Conservation (phyloP, 2,888 invertebrate species). For the Abrostola tripartita region DNA sequence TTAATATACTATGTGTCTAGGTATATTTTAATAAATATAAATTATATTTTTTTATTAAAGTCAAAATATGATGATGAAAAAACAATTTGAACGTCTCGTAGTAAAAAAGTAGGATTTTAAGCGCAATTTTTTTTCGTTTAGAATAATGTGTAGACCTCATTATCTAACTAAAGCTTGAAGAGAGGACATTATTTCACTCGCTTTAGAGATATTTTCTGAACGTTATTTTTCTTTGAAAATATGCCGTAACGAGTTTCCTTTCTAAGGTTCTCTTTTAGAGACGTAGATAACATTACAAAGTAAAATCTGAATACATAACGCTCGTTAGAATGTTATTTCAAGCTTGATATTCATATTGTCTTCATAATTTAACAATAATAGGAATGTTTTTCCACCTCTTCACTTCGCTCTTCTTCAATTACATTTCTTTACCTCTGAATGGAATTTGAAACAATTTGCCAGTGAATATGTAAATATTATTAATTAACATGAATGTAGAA, state of each 20-base stretch:
- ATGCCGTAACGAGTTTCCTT: slow-evolving; percentile 53
- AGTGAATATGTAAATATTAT: too few species aligned
- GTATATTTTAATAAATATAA: too few species aligned
- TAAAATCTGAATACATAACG: slow-evolving; percentile 49
- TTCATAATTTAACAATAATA: slow-evolving; percentile 16
- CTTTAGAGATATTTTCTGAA: slow-evolving; percentile 46
- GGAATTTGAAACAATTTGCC: too few species aligned
- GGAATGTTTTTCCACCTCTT: neutral
- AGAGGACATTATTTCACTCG: slow-evolving; percentile 50
- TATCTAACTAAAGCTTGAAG: slow-evolving; percentile 40
- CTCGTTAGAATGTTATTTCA: slow-evolving; percentile 29
- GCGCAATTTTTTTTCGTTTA: neutral
- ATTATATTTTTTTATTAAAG: too few species aligned
- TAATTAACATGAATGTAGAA: too few species aligned
- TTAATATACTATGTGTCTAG: too few species aligned
- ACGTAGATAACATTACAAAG: slow-evolving; percentile 52
- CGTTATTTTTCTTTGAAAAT: slow-evolving; percentile 44
- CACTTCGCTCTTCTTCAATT: neutral
- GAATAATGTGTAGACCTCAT: slow-evolving; percentile 25
- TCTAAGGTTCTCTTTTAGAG: slow-evolving; percentile 42
- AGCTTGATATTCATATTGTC: slow-evolving; percentile 35
- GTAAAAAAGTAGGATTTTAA: too few species aligned
- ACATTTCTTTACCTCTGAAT: too few species aligned
- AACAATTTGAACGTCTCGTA: too few species aligned
- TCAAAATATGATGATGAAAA: too few species aligned